These are phyloP conservation scores for Siniperca knerii DNA, from an alignment of 2,113 vertebrate species.

Conservation along the genomic window DNA sequence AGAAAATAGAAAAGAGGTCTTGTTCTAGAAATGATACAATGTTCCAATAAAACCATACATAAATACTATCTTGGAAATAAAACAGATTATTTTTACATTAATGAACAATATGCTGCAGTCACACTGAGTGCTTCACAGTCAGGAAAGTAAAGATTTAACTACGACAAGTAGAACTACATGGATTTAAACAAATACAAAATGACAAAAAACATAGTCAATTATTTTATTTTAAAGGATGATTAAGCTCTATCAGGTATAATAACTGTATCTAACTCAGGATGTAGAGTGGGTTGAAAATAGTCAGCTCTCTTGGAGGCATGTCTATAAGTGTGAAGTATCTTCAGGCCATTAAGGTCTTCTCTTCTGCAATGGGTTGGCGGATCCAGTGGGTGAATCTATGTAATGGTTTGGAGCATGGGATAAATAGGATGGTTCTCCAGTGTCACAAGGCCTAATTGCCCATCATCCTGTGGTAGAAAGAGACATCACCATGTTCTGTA, in stretches of 20 bases:
- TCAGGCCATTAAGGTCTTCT: conserved; percentile 70
- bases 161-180: not conserved
- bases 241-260: not conserved
- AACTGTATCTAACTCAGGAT: conserved; percentile 14
- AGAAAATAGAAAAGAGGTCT: conserved; percentile 62
- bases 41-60: conserved; percentile 57
- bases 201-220: conserved; percentile 12
- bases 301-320: conserved; percentile 35
- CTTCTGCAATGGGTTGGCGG: conserved; percentile 68
- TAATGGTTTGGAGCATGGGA: conserved; percentile 74
- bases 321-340: conserved; percentile 69
- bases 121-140: conserved; percentile 22
- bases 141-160: conserved; percentile 30
- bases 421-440: conserved; percentile 76
- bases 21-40: conserved; percentile 49
- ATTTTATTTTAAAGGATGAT: conserved; percentile 11
- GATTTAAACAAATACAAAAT: conserved; percentile 23
- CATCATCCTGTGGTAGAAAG: conserved; percentile 77
- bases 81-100: conserved; percentile 48
- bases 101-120: conserved; percentile 42
- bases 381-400: conserved; percentile 75
- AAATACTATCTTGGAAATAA: conserved; percentile 52
- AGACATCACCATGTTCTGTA: conserved; percentile 81
- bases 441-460: conserved; percentile 84
- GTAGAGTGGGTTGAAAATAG: conserved; percentile 29